Base-by-base conservation (phyloP, 2,888 invertebrate species). In the Monochamus alternatus region DNA sequence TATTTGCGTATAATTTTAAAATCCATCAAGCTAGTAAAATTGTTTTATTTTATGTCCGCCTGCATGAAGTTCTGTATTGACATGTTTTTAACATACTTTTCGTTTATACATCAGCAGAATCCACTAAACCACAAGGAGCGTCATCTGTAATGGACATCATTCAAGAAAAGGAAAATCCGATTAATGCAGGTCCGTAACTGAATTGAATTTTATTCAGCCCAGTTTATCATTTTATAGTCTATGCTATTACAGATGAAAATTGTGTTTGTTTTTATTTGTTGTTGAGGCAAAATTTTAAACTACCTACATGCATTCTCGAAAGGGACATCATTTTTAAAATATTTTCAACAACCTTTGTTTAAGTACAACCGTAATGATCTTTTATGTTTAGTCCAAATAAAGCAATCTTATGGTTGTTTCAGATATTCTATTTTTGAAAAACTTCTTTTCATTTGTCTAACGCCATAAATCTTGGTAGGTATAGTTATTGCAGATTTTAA, bases 131-230 rank as follows among this genome's bases (percentile, higher is more conserved):
- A 43, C 68, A 14, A 31, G 58, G 58, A 68, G 55, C 63, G 51
- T 70, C 60, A 73, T 59, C 74, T 58, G 71, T 69, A 69, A 80
- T 80, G 80, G 78, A 80, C 78, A 67, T 80, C 73, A 77, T 78
- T 75, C 80, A 76, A 63, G 80, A 80, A 66, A 80, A 80, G 55
- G 80, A 80, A 66, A 77, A 75, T 60, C 77, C 80, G 10, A 60
- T 80, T 51, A 73, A 74, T 67, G 70, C 80, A 80, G 80, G 78
- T 78, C 77, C 70, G 80, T 80, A 80, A 77, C 73, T 65, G 69
- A 58, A 51, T 74, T 68, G 63, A 68, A 52, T 68, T 67, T 55
- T 69, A 62, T 74, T 10, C 38, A 52, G 52, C 32, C 60, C 22
- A 52, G 52, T 32, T 32, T 66, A 52, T 52, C 66, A 66, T 66